Percentiles rank a stretch among this genome's conserved stretches.
Conservation (phyloP, 2,888 invertebrate genomes). For the Drosophila rellima region DNA sequence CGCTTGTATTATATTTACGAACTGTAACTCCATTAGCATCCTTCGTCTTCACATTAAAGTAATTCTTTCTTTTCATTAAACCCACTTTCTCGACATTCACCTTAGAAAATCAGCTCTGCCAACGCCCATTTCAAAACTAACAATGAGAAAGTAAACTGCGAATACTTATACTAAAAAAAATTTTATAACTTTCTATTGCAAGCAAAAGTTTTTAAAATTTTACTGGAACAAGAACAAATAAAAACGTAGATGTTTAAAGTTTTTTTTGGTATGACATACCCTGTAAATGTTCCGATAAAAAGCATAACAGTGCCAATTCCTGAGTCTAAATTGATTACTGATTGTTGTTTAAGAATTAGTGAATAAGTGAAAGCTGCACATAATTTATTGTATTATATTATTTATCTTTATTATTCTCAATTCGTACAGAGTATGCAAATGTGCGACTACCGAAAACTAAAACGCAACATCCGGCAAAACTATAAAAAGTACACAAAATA, state of each 20-base stretch:
- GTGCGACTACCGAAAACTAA: constrained; percentile 32
- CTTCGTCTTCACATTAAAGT: constrained; percentile 9
- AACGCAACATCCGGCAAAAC: background rate
- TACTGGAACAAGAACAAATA: constrained; percentile 11
- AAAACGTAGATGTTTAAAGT: background rate
- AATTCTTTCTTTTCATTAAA: constrained; percentile 28
- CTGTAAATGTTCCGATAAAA: too few species aligned
- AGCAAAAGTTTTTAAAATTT: constrained; percentile 48
- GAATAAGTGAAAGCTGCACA: background rate
- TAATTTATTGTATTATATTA: background rate
- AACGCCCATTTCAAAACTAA: constrained; percentile 20
- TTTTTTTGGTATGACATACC: background rate
- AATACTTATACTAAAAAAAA: constrained; percentile 15
- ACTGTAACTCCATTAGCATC: constrained; percentile 1
- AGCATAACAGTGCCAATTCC: too few species aligned
- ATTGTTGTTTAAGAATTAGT: background rate
- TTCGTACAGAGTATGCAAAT: constrained; percentile 7
- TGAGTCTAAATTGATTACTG: too few species aligned
- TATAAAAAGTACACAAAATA: constrained; percentile 34
- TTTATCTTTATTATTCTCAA: background rate
- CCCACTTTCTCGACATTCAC: background rate
- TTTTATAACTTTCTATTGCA: constrained; percentile 29
- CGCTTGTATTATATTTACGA: background rate
- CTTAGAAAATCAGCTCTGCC: background rate
- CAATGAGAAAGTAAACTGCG: constrained; percentile 28